Conservation (phyloP, 2,797 vertebrate genomes). For the Acipenser oxyrinchus region DNA sequence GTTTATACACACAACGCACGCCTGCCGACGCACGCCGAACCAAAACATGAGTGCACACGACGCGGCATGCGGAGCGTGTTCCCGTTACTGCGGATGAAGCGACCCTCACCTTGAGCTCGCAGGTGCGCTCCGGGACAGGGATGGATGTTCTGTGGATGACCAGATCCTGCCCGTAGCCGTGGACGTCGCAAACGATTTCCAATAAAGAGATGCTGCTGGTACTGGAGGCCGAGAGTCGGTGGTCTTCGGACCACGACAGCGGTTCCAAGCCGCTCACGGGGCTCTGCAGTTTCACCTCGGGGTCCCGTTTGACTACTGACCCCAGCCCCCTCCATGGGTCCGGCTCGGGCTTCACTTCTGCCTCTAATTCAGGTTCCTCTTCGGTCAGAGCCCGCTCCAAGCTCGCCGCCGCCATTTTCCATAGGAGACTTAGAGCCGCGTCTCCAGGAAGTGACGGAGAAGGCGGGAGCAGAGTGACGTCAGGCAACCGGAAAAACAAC, state of each 20-base stretch:
- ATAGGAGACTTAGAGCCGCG: conserved; percentile 17
- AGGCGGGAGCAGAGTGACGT: conserved; percentile 17
- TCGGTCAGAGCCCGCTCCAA: conserved; percentile 3
- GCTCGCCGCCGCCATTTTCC: conserved; percentile 55
- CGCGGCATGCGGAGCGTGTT: fast-evolving
- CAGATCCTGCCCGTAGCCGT: conserved; percentile 68
- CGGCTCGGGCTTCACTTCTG: conserved; percentile 25
- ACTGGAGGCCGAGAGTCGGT: conserved; percentile 79
- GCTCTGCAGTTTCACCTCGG: conserved; percentile 64
- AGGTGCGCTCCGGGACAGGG: conserved; percentile 52
- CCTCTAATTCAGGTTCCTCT: conserved; percentile 22
- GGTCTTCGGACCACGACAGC: conserved; percentile 84
- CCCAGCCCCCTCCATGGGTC: conserved; percentile 31
- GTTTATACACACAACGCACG: no score
- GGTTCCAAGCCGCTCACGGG: conserved; percentile 77
- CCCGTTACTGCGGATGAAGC: conserved; percentile 31
- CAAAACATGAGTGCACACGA: background rate
- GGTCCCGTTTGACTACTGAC: conserved; percentile 62
- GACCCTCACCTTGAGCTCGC: conserved; percentile 64
- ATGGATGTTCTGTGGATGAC: conserved; percentile 77
- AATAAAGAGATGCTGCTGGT: conserved; percentile 68
- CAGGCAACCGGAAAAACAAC: background rate
- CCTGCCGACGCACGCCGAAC: background rate
- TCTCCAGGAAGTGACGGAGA: conserved; percentile 42
- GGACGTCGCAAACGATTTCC: conserved; percentile 79